Percentiles rank a stretch among this genome's conserved stretches.
Conservation (phyloP, 2,888 invertebrate genomes). For the Leucophenga montana region DNA sequence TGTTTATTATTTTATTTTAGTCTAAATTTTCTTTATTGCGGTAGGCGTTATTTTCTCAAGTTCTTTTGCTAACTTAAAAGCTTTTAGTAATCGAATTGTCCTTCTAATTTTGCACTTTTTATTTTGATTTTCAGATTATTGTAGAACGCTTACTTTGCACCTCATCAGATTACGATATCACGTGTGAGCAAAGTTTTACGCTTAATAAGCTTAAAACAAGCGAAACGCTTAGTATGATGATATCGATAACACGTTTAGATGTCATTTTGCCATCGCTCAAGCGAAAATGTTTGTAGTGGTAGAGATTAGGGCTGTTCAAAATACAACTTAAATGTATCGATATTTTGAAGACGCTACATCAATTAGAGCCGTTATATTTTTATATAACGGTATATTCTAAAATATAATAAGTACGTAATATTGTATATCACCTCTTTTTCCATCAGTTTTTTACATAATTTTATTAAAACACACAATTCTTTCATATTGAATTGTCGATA, state of each 20-base stretch:
- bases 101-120: not conserved
- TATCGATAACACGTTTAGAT: slow-evolving; percentile 34
- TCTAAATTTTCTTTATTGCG: not conserved
- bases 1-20: too few relatives aligned
- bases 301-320: slow-evolving; percentile 9
- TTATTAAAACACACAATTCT: too few relatives aligned
- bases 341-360: too few relatives aligned
- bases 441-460: too few relatives aligned
- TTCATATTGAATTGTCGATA: too few relatives aligned
- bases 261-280: not conserved
- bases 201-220: slow-evolving; percentile 33
- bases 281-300: slow-evolving; percentile 17
- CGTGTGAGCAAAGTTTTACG: slow-evolving; percentile 24
- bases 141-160: not conserved
- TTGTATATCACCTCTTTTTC: too few relatives aligned
- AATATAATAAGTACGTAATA: too few relatives aligned
- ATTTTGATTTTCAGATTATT: not conserved
- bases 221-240: too few relatives aligned
- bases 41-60: slow-evolving; percentile 1
- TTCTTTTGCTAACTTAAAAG: not conserved
- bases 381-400: too few relatives aligned
- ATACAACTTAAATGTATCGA: too few relatives aligned
- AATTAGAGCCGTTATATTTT: too few relatives aligned
- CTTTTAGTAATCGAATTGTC: not conserved
- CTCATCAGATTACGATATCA: not conserved